These are phyloP conservation scores for Pocota personata DNA, from an alignment of 2,888 invertebrate genomes.

Conservation along the genomic window DNA sequence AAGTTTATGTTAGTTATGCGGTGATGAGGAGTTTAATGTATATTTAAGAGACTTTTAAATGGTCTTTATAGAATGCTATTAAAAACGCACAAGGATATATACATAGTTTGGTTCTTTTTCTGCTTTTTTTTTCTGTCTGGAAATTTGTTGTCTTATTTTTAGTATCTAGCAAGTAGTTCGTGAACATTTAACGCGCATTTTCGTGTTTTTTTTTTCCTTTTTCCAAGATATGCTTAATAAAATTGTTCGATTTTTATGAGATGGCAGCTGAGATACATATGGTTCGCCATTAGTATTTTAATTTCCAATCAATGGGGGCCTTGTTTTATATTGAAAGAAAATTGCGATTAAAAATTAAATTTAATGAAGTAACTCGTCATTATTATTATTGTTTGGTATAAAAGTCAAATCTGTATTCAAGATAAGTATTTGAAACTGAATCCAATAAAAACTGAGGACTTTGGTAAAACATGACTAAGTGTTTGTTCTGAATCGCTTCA, in stretches of 20 bases:
- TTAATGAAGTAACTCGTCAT: too few species aligned
- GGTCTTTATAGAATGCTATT: constrained; percentile 53
- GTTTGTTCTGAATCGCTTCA: too few species aligned
- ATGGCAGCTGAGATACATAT: neutral
- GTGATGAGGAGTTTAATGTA: constrained; percentile 61
- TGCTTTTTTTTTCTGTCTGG: neutral
- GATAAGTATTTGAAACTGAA: too few species aligned
- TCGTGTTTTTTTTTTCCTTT: neutral
- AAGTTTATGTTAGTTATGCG: constrained; percentile 52
- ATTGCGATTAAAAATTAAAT: too few species aligned
- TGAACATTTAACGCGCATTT: neutral
- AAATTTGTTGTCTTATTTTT: constrained; percentile 21
- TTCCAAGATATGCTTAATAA: constrained; percentile 1
- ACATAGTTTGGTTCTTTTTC: constrained; percentile 19
- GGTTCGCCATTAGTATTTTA: neutral
- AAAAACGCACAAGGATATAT: constrained; percentile 45
- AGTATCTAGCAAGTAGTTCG: neutral
- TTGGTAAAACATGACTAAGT: too few species aligned
- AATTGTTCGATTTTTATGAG: constrained; percentile 18
- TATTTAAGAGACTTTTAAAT: constrained; percentile 65
- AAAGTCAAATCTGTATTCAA: too few species aligned
- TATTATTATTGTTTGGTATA: too few species aligned
- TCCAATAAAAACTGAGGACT: too few species aligned
- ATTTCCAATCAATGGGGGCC: neutral
- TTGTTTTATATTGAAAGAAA: neutral